Evolutionary conservation across 2,113 vertebrate genomes (phyloP), one percentile per base, ranked within the genome.

Genomic region (Pagrus major): DNA sequence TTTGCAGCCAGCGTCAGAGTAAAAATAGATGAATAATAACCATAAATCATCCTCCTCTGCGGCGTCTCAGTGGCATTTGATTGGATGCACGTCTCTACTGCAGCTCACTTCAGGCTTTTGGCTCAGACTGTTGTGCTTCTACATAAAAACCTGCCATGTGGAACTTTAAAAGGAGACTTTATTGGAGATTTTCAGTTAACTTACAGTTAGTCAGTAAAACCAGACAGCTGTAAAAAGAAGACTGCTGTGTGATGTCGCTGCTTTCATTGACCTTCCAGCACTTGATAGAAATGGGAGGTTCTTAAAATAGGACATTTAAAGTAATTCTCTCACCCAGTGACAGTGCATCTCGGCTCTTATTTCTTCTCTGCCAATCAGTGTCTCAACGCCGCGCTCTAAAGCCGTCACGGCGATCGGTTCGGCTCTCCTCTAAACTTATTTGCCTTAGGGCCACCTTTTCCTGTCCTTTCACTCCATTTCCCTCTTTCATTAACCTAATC

Each of bases 401-500:
- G 86, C 85, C 86, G 89, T 89, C 85, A 65, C 67, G 67, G 68
- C 80, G 73, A 91, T 87, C 84, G 85, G 67, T 88, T 66, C 70
- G 31, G 67, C 83, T 88, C 84, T 87, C 83, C 85, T 92, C 84
- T 83, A 87, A 88, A 90, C 83, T 88, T 91, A 89, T 93, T 92
- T 91, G 86, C 91, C 81, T 75, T 61, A 64, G 79, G 88, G 83
- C 89, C 89, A 90, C 89, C 85, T 91, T 82, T 87, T 84, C 70
- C 78, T 72, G 81, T 92, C 91, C 86, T 85, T 86, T 93, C 86
- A 85, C 88, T 93, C 86, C 59, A 44, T 86, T 88, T 86, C 81
- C 86, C 86, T 88, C 75, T 89, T 92, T 92, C 91, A 93, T 93
- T 93, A 93, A 89, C 82, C 87, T 93, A 92, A 93, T 94, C 89